Evolutionary conservation across 2,797 vertebrate species (phyloP).

Genomic region (Mallotus villosus): DNA sequence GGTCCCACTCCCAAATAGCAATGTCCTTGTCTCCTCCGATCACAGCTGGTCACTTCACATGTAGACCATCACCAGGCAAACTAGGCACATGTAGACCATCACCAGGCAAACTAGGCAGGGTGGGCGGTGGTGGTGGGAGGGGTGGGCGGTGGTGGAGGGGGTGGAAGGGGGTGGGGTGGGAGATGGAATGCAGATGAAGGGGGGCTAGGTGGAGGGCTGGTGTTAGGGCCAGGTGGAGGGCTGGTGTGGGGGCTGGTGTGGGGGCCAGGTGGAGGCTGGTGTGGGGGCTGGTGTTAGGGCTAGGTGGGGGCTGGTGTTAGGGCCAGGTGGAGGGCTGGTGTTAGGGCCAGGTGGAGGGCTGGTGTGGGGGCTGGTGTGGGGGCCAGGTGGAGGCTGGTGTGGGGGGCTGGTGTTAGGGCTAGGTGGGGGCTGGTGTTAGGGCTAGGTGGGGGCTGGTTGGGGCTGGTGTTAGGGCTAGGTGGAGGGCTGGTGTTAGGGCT

Average conservation of each 20-base stretch:
- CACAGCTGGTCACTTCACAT: conserved; percentile 11
- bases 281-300: neutral
- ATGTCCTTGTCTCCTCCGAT: neutral
- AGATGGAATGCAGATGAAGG: neutral
- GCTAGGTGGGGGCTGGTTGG: conserved; percentile 33
- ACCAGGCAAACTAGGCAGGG: neutral
- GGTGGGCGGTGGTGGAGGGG: neutral
- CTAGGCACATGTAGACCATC: too few species aligned
- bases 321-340: too few species aligned
- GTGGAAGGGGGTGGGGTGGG: neutral
- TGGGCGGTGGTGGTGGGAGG: neutral
- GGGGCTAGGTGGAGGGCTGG: too few species aligned
- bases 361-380: too few species aligned
- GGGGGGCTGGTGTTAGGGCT: neutral
- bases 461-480: neutral
- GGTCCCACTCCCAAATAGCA: neutral
- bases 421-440: too few species aligned
- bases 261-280: neutral
- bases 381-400: neutral
- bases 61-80: neutral
- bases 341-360: too few species aligned
- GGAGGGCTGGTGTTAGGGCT: neutral
- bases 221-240: too few species aligned
- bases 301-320: too few species aligned
- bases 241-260: too few species aligned